Percentiles rank a stretch among this genome's conserved stretches.
phyloP scores from a whole-genome alignment of 2,888 invertebrate genomes.

The Xiphydria camelus region DNA sequence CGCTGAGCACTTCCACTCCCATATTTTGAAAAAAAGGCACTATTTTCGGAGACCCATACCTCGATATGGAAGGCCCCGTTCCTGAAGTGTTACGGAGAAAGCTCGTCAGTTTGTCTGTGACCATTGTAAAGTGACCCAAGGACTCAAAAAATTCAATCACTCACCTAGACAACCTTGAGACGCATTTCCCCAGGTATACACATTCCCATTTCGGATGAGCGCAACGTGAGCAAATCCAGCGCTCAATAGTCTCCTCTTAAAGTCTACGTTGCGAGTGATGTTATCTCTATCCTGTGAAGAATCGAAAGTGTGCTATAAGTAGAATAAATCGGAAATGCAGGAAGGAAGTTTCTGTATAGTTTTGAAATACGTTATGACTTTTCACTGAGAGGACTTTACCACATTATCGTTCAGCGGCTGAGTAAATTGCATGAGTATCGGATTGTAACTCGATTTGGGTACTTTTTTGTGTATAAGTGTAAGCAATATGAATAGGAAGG shows the following conservation, averaged over 20 bases:
- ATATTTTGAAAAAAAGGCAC: slow-evolving; percentile 64
- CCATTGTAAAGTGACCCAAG: no score
- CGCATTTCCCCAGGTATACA: slow-evolving; percentile 68
- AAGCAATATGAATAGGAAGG: slow-evolving; percentile 59
- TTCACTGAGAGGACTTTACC: slow-evolving; percentile 5
- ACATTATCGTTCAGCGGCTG: slow-evolving; percentile 34
- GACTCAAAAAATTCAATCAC: slow-evolving; percentile 8
- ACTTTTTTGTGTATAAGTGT: slow-evolving; percentile 55
- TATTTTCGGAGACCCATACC: slow-evolving; percentile 61
- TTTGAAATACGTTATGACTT: no score
- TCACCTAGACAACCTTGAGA: slow-evolving; percentile 63
- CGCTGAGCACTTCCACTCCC: slow-evolving; percentile 71
- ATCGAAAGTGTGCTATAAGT: slow-evolving; percentile 13
- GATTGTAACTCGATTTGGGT: slow-evolving; percentile 36
- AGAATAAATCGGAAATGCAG: no score
- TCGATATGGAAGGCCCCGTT: slow-evolving; percentile 60
- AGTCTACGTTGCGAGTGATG: slow-evolving; percentile 42
- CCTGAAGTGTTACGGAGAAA: slow-evolving; percentile 34
- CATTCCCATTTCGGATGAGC: slow-evolving; percentile 63
- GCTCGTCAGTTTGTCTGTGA: no score
- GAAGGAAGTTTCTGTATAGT: no score
- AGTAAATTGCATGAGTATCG: slow-evolving; percentile 40
- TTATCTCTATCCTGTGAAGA: slow-evolving; percentile 16
- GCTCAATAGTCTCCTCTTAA: slow-evolving; percentile 59
- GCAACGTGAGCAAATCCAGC: slow-evolving; percentile 68